Conservation (phyloP, 2,888 invertebrate genomes). For the Callimorpha dominula region DNA sequence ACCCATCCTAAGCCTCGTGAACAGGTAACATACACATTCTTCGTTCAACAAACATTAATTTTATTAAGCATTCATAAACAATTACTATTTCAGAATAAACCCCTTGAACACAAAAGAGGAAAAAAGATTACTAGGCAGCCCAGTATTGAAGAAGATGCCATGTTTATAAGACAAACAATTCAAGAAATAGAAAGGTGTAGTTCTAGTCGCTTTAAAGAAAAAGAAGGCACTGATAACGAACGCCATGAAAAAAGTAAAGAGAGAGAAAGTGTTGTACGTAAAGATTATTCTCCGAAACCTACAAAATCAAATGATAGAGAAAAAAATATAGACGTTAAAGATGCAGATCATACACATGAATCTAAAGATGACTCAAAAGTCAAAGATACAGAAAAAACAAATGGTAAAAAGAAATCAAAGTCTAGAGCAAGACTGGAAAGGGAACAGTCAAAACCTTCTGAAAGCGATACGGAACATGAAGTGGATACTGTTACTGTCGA, state of each 20-base stretch:
- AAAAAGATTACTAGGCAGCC: constrained; percentile 73
- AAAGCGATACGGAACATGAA: constrained; percentile 81
- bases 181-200: constrained; percentile 82
- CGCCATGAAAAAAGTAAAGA: constrained; percentile 46
- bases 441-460: constrained; percentile 83
- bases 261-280: constrained; percentile 53
- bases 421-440: constrained; percentile 81
- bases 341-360: constrained; percentile 65
- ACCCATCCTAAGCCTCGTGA: constrained; percentile 69
- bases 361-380: constrained; percentile 70
- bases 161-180: constrained; percentile 80
- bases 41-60: too few relatives aligned
- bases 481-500: constrained; percentile 84
- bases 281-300: constrained; percentile 57
- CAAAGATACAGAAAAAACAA: constrained; percentile 73
- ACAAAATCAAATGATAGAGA: constrained; percentile 58
- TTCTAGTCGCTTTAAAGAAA: constrained; percentile 68
- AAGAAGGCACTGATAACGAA: constrained; percentile 49
- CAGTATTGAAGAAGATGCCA: constrained; percentile 82
- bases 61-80: constrained; percentile 38
- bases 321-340: constrained; percentile 50
- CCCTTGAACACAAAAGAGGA: constrained; percentile 63
- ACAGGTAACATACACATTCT: constrained; percentile 63
- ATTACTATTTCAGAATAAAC: constrained; percentile 60
- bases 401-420: constrained; percentile 82